phyloP scores from a whole-genome alignment of 2,113 vertebrate species.

The Penelope pileata region DNA sequence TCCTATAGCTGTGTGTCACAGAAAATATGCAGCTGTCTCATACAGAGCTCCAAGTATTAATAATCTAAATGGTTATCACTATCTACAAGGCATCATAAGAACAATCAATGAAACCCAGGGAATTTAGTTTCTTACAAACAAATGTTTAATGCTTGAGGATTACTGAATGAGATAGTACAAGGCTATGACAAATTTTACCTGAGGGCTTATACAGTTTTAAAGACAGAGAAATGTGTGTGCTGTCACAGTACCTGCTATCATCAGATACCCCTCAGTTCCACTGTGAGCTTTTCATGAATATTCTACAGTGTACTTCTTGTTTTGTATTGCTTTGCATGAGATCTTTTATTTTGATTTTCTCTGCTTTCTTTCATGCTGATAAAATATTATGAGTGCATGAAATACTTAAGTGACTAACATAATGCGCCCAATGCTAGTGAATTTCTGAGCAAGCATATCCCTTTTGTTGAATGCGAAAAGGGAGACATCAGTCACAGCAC shows the following conservation, averaged over 20 bases:
- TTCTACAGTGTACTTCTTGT: neutral
- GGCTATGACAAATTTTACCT: conserved; percentile 20
- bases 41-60: conserved; percentile 1
- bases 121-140: conserved; percentile 55
- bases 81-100: conserved; percentile 40
- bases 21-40: conserved; percentile 44
- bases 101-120: conserved; percentile 3
- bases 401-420: conserved; percentile 38
- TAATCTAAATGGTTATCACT: conserved; percentile 38
- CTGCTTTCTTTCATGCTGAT: conserved; percentile 3
- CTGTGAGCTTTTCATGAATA: conserved; percentile 35
- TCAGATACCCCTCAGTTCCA: neutral
- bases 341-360: conserved; percentile 53
- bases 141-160: conserved; percentile 28
- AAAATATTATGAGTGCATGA: conserved; percentile 31
- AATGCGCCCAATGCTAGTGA: neutral
- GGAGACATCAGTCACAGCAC: neutral
- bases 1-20: conserved; percentile 41
- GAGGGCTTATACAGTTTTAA: conserved; percentile 24
- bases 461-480: conserved; percentile 9
- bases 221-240: conserved; percentile 1
- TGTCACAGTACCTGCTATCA: neutral
- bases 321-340: conserved; percentile 24
- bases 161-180: neutral
- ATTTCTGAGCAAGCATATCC: neutral